Evolutionary conservation across 2,888 invertebrate species (phyloP), one percentile per base, ranked within the genome.

Genomic region (Nymphalis polychloros): DNA sequence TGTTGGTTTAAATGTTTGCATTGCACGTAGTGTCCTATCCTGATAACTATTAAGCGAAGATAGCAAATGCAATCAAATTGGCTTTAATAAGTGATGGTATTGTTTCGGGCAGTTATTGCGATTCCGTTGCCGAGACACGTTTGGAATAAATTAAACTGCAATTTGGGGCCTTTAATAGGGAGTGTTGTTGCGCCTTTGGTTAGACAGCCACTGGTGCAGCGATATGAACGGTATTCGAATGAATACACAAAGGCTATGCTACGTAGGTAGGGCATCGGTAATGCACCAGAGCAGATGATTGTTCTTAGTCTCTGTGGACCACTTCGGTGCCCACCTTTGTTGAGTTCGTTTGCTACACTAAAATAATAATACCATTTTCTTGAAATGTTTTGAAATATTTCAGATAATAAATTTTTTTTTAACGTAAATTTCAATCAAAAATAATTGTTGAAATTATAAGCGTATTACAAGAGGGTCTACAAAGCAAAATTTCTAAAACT

Each of bases 131-230:
- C 87, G 89, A 87, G 89, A 91, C 92, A 92, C 92, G 92, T 86
- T 79, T 88, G 79, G 92, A 90, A 92, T 92, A 92, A 90, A 91
- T 92, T 91, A 90, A 91, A 91, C 85, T 89, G 88, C 90, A 90
- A 90, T 92, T 92, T 90, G 87, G 88, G 83, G 85, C 87, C 84
- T 90, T 91, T 91, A 91, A 90, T 91, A 90, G 89, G 89, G 86
- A 89, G 88, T 89, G 88, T 88, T 90, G 90, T 89, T 87, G 84
- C 85, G 86, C 85, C 85, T 87, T 88, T 88, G 88, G 84, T 84
- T 86, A 87, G 84, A 85, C 81, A 85, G 81, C 83, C 81, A 82
- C 81, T 79, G 79, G 82, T 79, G 79, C 80, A 80, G 79, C 83
- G 88, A 89, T 90, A 90, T 87, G 89, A 87, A 84, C 86, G 78